phyloP scores from a whole-genome alignment of 1,140 invertebrate species.

The Diprion similis region DNA sequence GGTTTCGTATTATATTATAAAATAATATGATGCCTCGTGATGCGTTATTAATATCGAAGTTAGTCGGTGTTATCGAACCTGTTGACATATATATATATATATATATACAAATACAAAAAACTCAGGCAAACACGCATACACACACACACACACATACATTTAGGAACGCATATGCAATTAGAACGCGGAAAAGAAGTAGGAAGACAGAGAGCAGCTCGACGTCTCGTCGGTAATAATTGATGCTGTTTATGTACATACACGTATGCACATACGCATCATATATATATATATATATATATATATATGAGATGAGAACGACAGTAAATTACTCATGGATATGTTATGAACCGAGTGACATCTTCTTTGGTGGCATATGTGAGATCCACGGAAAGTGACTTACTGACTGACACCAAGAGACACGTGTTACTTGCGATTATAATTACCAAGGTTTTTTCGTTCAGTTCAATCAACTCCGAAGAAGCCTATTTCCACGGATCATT shows the following conservation, averaged over 20 bases:
- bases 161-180: not conserved
- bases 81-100: slow-evolving; percentile 1
- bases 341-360: not conserved
- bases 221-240: too few species aligned
- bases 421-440: not conserved
- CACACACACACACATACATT: not conserved
- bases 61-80: not conserved
- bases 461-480: not conserved
- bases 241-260: too few species aligned
- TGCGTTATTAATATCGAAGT: not conserved
- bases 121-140: too few species aligned
- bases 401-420: not conserved
- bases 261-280: too few species aligned
- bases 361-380: not conserved
- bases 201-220: slow-evolving; percentile 4
- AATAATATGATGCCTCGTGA: too few species aligned
- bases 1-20: not conserved
- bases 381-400: too few species aligned
- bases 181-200: slow-evolving; percentile 14
- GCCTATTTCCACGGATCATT: too few species aligned
- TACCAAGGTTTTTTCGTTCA: not conserved
- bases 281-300: too few species aligned
- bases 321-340: not conserved
- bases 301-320: not conserved
- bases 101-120: not conserved